Conservation (phyloP, 2,113 vertebrate species). For the Heteronetta atricapilla region DNA sequence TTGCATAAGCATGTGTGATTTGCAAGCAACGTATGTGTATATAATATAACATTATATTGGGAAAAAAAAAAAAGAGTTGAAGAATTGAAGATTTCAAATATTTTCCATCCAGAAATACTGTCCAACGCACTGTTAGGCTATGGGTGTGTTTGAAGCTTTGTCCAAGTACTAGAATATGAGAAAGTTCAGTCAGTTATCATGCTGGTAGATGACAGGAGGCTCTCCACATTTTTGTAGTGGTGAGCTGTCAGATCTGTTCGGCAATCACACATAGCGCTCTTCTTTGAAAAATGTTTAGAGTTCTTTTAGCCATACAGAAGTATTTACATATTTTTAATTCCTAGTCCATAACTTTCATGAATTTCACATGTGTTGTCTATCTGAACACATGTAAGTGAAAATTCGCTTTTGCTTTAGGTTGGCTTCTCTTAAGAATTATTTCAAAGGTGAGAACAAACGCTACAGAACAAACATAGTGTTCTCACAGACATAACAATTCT, state of each 20-base stretch:
- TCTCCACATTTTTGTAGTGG: not conserved
- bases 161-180: not conserved
- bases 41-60: not conserved
- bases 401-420: not conserved
- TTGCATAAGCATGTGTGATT: not conserved
- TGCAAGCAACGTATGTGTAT: not conserved
- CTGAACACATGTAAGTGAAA: not conserved
- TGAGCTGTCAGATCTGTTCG: not conserved
- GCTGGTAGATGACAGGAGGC: not conserved
- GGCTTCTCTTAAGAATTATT: not conserved
- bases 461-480: not conserved
- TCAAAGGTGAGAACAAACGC: not conserved
- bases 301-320: not conserved
- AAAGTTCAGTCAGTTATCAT: not conserved
- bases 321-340: not conserved
- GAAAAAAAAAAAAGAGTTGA: not conserved
- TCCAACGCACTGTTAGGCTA: not conserved
- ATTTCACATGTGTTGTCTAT: fast-evolving
- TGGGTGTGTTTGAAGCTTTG: not conserved
- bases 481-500: not conserved
- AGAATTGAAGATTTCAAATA: not conserved
- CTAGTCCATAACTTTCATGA: not conserved
- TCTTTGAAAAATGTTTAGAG: not conserved
- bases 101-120: not conserved
- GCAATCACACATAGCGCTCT: not conserved